Conservation (phyloP, 2,113 vertebrate genomes). For the Salvelinus namaycush region DNA sequence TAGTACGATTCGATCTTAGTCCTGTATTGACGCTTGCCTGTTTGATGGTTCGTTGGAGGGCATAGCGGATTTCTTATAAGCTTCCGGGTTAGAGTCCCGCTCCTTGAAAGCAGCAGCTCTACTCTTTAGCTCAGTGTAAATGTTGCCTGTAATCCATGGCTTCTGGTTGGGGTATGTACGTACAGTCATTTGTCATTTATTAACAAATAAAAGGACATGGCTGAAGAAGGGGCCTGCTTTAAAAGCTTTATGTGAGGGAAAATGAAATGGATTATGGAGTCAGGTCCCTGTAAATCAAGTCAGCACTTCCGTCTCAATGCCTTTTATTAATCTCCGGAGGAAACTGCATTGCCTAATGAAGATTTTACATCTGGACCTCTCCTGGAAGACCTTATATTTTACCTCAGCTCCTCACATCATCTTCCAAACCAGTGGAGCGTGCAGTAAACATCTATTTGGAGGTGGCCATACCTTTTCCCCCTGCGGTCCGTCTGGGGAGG, state of each 20-base stretch:
- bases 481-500: constrained; percentile 4
- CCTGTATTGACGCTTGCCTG: too few species aligned
- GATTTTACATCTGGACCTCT: constrained; percentile 53
- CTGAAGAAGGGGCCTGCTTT: constrained; percentile 51
- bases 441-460: constrained; percentile 26
- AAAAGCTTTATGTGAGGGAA: constrained; percentile 54
- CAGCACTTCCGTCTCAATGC: constrained; percentile 53
- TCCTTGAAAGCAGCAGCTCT: too few species aligned
- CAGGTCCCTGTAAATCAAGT: constrained; percentile 49
- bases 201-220: constrained; percentile 56
- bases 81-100: too few species aligned
- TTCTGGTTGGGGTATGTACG: too few species aligned
- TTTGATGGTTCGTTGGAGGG: too few species aligned
- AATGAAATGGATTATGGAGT: constrained; percentile 64
- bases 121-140: too few species aligned
- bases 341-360: constrained; percentile 49
- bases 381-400: constrained; percentile 26
- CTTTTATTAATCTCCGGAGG: constrained; percentile 54
- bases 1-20: too few species aligned
- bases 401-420: constrained; percentile 20
- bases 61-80: too few species aligned
- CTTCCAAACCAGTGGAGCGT: constrained; percentile 42
- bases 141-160: too few species aligned
- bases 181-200: constrained; percentile 14
- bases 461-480: constrained; percentile 18